phyloP scores from a whole-genome alignment of 1,140 invertebrate species.

The Lanistes nyassanus region DNA sequence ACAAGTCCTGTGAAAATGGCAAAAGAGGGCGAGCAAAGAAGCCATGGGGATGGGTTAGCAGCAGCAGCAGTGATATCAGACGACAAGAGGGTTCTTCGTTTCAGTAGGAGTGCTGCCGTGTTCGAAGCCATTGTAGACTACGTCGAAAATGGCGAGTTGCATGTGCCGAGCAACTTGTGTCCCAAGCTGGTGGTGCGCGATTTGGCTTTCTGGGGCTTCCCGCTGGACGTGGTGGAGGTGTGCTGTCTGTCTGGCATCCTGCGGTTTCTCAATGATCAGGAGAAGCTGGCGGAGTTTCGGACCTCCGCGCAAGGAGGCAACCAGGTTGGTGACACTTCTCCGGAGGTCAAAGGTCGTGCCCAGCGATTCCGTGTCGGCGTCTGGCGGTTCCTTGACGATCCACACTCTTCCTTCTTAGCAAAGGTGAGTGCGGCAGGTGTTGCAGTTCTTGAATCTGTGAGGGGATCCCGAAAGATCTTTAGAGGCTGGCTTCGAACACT shows the following conservation, averaged over 20 bases:
- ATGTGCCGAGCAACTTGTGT: constrained; percentile 46
- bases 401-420: constrained; percentile 30
- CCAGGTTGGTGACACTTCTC: not conserved
- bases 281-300: constrained; percentile 34
- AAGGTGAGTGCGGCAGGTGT: constrained; percentile 32
- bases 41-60: no score
- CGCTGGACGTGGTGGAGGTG: constrained; percentile 32
- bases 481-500: no score
- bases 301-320: constrained; percentile 14
- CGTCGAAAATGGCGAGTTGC: constrained; percentile 47
- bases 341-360: constrained; percentile 1
- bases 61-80: no score
- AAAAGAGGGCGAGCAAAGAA: no score
- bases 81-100: constrained; percentile 5
- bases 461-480: not conserved
- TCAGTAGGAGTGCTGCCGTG: constrained; percentile 27
- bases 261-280: constrained; percentile 38
- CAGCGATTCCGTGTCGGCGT: constrained; percentile 27
- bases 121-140: constrained; percentile 49
- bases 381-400: constrained; percentile 43
- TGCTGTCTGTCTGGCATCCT: constrained; percentile 51
- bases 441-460: not conserved
- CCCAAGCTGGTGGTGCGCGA: constrained; percentile 44
- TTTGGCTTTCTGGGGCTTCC: constrained; percentile 51
- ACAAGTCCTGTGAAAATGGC: no score